phyloP scores from a whole-genome alignment of 2,113 vertebrate species.

The Gobiocypris rarus region DNA sequence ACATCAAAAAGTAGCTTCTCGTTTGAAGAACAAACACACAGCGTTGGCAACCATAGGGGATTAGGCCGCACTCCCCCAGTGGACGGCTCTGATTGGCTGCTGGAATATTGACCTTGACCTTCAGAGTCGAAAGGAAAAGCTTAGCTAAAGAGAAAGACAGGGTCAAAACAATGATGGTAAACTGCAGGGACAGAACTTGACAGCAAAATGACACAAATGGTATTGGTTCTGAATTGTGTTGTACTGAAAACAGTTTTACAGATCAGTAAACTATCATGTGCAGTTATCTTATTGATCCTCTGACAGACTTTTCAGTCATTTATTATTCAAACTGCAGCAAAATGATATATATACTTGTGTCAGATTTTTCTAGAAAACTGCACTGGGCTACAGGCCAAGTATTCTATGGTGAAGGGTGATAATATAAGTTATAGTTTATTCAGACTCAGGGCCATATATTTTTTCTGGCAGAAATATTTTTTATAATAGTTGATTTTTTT shows the following conservation, averaged over 20 bases:
- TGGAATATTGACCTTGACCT: slow-evolving; percentile 60
- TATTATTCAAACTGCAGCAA: too few species aligned
- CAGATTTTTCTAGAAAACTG: too few species aligned
- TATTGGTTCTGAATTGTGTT: neutral
- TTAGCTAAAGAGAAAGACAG: slow-evolving; percentile 14
- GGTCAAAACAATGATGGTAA: slow-evolving; percentile 28
- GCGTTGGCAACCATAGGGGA: slow-evolving; percentile 57
- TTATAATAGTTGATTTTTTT: neutral
- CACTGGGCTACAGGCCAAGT: neutral
- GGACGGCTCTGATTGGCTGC: slow-evolving; percentile 56
- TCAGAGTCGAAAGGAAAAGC: slow-evolving; percentile 19
- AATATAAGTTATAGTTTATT: neutral
- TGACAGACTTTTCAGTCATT: too few species aligned
- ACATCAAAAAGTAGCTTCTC: slow-evolving; percentile 66
- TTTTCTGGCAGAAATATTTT: neutral
- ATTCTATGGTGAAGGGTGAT: neutral
- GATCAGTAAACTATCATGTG: neutral
- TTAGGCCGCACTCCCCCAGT: slow-evolving; percentile 19
- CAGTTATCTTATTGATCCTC: neutral
- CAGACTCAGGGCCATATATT: neutral
- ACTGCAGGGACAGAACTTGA: neutral
- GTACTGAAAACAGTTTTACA: neutral
- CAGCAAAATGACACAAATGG: neutral
- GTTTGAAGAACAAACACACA: slow-evolving; percentile 59
- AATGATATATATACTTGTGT: too few species aligned